Evolutionary conservation across 2,888 invertebrate genomes (phyloP), one percentile per base, ranked within the genome.

Genomic region (Oscheius myriophilus): DNA sequence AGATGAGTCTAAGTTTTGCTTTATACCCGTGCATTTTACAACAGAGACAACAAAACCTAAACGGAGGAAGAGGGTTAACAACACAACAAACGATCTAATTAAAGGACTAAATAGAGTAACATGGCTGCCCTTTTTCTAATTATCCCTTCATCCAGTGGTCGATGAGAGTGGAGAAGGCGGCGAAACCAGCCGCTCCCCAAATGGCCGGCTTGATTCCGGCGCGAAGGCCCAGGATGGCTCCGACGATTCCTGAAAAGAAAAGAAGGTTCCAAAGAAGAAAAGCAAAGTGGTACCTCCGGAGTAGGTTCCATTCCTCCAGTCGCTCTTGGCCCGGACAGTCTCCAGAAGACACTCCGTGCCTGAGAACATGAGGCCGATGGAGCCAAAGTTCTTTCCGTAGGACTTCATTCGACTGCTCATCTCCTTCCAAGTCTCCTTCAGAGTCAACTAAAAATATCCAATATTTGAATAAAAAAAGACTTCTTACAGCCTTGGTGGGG

Each of bases 331-430:
- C 83, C 98, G 68, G n/a, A 76, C 67, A 11, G 81, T 80, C 69
- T 98, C 98, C 84, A 98, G 92, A 25, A 92, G 90, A 87, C 98
- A 98, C 89, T 99, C 98, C 12, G 95, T 92, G 0, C 85, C 81
- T 76, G 43, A 91, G 89, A 97, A 98, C 75, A 97, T 91, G 9
- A 92, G 92, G 67, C 98, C 98, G 79, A 98, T 91, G 52, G 96
- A 90, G 0, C 96, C 97, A 90, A 98, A 98, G 88, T 97, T 98
- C 88, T 97, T 98, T 0, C 94, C 97, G 87, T 97, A 96, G 67
- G 94, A 92, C 68, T 93, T 88, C 76, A 95, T 95, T 0, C 96
- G 92, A 0, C 90, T 70, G 18, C 78, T 73, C 85, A 84, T 85
- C 69, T 85, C 85, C 63, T 75, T 82, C 82, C 81, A 81, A 4